Conservation (phyloP, 2,888 invertebrate genomes). For the Malachius bipustulatus region DNA sequence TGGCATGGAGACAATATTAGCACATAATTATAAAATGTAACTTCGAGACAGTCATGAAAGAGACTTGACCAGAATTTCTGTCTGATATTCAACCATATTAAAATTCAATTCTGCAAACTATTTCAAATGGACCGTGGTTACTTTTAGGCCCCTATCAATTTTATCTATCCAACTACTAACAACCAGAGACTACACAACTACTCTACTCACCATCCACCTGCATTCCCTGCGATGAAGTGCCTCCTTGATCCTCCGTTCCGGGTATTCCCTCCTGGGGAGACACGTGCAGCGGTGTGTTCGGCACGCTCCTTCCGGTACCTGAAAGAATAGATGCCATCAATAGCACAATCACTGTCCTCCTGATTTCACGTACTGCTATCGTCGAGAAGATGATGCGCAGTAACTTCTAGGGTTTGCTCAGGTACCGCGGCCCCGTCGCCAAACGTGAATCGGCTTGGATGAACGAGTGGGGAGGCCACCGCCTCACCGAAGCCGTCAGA, state of each 20-base stretch:
- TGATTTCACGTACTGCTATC: constrained; percentile 31
- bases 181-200: too few species aligned
- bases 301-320: constrained; percentile 54
- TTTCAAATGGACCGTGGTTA: too few species aligned
- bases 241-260: constrained; percentile 27
- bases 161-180: too few species aligned
- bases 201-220: constrained; percentile 23
- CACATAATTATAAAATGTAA: too few species aligned
- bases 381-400: constrained; percentile 26
- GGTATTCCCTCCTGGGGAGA: constrained; percentile 44
- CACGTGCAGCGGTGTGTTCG: constrained; percentile 53
- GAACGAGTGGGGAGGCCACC: constrained; percentile 78
- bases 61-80: too few species aligned
- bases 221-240: constrained; percentile 22
- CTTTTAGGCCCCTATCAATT: too few species aligned
- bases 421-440: constrained; percentile 28
- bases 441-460: constrained; percentile 52
- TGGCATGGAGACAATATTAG: too few species aligned
- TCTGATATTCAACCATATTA: too few species aligned
- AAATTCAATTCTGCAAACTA: too few species aligned
- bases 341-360: neutral
- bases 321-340: constrained; percentile 19
- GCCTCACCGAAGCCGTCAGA: constrained; percentile 85
- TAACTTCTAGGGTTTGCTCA: constrained; percentile 33
- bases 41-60: too few species aligned